Evolutionary conservation across 2,888 invertebrate genomes (phyloP).

Genomic region (Dromius quadrimaculatus): DNA sequence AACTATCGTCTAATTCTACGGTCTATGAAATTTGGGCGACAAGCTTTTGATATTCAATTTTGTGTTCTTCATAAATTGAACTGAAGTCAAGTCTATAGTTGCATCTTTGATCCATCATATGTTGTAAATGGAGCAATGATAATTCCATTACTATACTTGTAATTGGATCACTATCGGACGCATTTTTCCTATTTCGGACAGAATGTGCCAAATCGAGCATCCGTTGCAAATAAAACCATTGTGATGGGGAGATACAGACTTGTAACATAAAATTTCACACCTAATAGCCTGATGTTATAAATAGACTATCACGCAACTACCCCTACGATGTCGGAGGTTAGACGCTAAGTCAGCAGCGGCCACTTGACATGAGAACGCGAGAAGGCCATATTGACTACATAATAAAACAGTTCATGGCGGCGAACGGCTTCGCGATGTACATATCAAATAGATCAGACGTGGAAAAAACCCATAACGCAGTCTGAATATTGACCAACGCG

Average conservation of each 20-base stretch:
- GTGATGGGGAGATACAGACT: slow-evolving; percentile 34
- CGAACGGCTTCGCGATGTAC: slow-evolving; percentile 38
- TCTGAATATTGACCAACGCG: slow-evolving; percentile 47
- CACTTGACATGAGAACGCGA: slow-evolving; percentile 46
- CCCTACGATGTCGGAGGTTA: neutral
- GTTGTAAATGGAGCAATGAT: too few species aligned
- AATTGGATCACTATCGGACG: too few species aligned
- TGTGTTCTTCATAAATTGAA: too few species aligned
- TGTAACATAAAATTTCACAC: slow-evolving; percentile 48
- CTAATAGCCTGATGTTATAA: slow-evolving; percentile 47
- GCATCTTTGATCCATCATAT: too few species aligned
- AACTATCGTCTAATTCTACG: too few species aligned
- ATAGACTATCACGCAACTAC: slow-evolving; percentile 19
- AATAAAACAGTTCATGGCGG: slow-evolving; percentile 48
- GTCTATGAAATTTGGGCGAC: too few species aligned
- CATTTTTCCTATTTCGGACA: too few species aligned
- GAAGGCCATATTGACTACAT: slow-evolving; percentile 42
- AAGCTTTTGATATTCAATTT: too few species aligned
- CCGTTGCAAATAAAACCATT: slow-evolving; percentile 35
- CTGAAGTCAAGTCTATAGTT: too few species aligned
- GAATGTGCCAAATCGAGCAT: too few species aligned
- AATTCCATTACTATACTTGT: too few species aligned
- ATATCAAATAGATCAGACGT: slow-evolving; percentile 49
- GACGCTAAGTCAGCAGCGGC: slow-evolving; percentile 4
- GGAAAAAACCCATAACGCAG: slow-evolving; percentile 39